These are phyloP conservation scores for Dicrurus megarhynchus DNA, from an alignment of 2,113 vertebrate genomes.

Conservation along the genomic window DNA sequence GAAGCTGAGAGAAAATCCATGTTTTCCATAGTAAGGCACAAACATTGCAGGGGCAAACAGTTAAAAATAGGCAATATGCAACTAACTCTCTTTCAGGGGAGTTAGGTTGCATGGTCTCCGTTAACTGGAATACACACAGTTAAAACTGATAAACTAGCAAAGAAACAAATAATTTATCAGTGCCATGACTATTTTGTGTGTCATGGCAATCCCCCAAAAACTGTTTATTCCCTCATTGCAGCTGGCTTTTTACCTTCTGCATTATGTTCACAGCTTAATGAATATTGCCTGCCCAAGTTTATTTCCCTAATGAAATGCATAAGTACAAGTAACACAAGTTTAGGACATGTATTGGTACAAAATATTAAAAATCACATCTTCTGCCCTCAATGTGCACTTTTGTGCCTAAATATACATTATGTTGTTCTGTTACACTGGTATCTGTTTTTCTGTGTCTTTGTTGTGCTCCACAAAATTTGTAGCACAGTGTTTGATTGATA, in stretches of 20 bases:
- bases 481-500: background rate
- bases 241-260: background rate
- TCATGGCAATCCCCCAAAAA: fast-evolving
- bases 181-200: background rate
- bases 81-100: background rate
- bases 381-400: background rate
- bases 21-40: background rate
- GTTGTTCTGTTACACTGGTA: background rate
- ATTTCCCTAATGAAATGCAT: background rate
- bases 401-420: background rate
- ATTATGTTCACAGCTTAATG: background rate
- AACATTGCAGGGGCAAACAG: background rate
- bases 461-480: background rate
- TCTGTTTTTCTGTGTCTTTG: background rate
- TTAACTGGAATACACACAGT: background rate
- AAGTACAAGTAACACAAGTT: background rate
- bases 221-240: background rate
- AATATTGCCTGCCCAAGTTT: background rate
- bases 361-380: background rate
- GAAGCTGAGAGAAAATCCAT: background rate
- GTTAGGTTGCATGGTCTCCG: background rate
- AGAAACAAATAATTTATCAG: background rate
- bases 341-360: background rate
- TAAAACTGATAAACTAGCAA: background rate
- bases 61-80: background rate